These are phyloP conservation scores for Trypoxylus dichotomus DNA, from an alignment of 1,140 invertebrate genomes.

Conservation along the genomic window DNA sequence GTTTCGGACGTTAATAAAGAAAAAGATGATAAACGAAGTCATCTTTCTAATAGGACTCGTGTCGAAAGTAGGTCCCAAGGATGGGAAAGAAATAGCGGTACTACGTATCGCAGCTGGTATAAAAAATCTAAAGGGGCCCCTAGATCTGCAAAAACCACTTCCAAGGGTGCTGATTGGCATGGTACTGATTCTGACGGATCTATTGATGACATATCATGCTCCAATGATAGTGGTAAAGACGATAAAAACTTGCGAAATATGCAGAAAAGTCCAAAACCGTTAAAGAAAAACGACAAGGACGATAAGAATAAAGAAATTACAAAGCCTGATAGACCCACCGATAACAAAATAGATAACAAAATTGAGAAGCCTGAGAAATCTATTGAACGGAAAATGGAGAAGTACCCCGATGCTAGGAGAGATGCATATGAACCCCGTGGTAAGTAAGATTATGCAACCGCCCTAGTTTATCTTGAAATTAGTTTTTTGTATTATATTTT, in stretches of 20 bases:
- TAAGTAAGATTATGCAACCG: neutral
- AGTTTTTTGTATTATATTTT: too few relatives aligned
- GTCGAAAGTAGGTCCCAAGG: conserved; percentile 40
- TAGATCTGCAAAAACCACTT: conserved; percentile 43
- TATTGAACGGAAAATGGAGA: conserved; percentile 53
- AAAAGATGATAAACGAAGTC: conserved; percentile 51
- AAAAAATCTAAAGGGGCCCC: conserved; percentile 41
- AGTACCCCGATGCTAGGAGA: conserved; percentile 52
- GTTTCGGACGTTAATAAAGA: conserved; percentile 46
- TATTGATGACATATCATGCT: conserved; percentile 59
- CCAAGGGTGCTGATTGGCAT: conserved; percentile 51
- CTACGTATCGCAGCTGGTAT: conserved; percentile 40
- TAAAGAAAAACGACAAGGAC: conserved; percentile 60
- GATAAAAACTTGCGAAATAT: conserved; percentile 51
- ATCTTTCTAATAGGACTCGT: conserved; percentile 45
- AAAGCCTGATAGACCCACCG: conserved; percentile 27
- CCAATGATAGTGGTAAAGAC: conserved; percentile 55
- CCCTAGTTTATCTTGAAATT: too few relatives aligned
- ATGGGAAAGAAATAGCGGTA: conserved; percentile 42
- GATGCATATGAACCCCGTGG: conserved; percentile 77
- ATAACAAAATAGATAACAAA: neutral
- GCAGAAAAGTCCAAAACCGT: conserved; percentile 55
- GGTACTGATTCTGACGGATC: conserved; percentile 63
- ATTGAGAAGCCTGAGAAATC: neutral
- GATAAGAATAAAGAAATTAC: conserved; percentile 58